A percentile compares a stretch with the other conserved stretches of the same genome.
These are phyloP conservation scores for Gallirallus australis DNA, from an alignment of 2,797 vertebrate species.

Conservation along the genomic window DNA sequence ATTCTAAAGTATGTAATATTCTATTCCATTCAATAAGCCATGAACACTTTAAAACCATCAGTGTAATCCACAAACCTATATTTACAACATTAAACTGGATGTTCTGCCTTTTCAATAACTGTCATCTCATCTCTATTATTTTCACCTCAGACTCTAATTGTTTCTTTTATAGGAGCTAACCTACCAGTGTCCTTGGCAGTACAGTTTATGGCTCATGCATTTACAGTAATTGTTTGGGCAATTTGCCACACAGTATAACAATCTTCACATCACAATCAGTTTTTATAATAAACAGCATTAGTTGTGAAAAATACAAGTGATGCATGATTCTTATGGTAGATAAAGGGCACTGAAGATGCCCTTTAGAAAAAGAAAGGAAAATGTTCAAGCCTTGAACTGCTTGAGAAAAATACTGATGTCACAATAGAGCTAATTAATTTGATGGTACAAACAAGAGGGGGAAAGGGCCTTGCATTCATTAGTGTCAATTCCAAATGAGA, in stretches of 20 bases:
- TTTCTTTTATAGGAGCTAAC: constrained; percentile 76
- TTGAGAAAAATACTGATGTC: constrained; percentile 54
- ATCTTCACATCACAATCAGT: constrained; percentile 58
- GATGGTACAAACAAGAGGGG: constrained; percentile 64
- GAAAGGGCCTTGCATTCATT: constrained; percentile 67
- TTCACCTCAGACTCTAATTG: constrained; percentile 75
- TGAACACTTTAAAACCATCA: constrained; percentile 71
- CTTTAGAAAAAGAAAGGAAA: constrained; percentile 64
- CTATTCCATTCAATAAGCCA: constrained; percentile 62
- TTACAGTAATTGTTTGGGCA: constrained; percentile 75
- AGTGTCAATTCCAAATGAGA: constrained; percentile 64
- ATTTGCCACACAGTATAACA: constrained; percentile 67
- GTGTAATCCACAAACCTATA: constrained; percentile 66
- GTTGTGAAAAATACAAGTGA: constrained; percentile 64
- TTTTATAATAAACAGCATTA: constrained; percentile 72
- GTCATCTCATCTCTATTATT: constrained; percentile 69
- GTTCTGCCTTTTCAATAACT: constrained; percentile 71
- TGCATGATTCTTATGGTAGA: constrained; percentile 40
- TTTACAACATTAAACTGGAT: constrained; percentile 67
- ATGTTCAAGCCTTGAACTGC: constrained; percentile 51
- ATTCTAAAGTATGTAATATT: constrained; percentile 69
- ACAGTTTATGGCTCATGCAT: constrained; percentile 66
- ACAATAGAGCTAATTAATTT: constrained; percentile 72
- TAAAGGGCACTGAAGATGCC: constrained; percentile 64
- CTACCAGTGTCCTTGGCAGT: constrained; percentile 73